Base-by-base conservation (phyloP, 2,888 invertebrate species). In the Alcis repandata region DNA sequence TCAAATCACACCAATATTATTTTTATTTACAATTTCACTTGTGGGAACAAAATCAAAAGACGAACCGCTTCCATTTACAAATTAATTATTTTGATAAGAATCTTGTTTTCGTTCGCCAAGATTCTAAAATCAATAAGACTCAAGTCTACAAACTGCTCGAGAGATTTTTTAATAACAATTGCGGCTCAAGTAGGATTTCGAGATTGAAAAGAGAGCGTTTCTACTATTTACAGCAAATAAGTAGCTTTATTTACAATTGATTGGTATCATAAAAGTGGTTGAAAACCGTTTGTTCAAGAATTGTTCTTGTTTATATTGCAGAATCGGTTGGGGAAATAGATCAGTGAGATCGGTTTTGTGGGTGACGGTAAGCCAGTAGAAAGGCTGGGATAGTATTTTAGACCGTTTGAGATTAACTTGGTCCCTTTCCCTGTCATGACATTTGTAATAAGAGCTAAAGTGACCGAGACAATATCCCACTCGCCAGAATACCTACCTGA, bases 21-120 rank as follows among this genome's bases (percentile, higher is more conserved):
- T 27, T n/a, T 27, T 27, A 27, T 27, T 27, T 4, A 27, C 27
- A 27, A 27, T 27, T 6, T 27, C 27, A 27, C n/a, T n/a, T n/a
- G n/a, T n/a, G n/a, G 27, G 6, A 27, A 27, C 27, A 27, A 2
- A 27, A 27, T 4, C 27, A 27, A 27, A 27, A 27, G 2, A 41
- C 4, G 11, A 45, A 27, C n/a, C n/a, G 1, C 32, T 15, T 27
- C 3, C 48, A 8, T 15, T n/a, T 15, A 27, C n/a, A 48, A 48
- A 32, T 15, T 45, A 45, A 19, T 45, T 45, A 45, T 20, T 45
- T 48, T 48, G 15, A 15, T 48, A 48, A 48, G 15, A 15, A 15
- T 49, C 33, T 49, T 33, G 33, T 49, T 49, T 49, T 11, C 49
- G 33, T 49, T 49, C 49, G 11, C 17, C 49, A 33, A 49, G 17